phyloP scores from a whole-genome alignment of 2,113 vertebrate genomes.

The Poeciliopsis prolifica region DNA sequence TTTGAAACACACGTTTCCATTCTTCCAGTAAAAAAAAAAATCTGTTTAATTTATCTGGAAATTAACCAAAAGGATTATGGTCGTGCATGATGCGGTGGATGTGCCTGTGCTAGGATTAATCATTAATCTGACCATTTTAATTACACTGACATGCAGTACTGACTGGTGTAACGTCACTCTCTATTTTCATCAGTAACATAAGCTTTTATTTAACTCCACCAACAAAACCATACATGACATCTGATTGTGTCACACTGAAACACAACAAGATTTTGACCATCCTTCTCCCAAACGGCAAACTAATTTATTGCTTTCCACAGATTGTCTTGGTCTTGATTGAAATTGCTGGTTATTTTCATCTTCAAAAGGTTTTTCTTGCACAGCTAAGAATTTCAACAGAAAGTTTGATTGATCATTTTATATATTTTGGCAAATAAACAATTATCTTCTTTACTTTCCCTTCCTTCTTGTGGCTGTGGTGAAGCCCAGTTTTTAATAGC shows the following conservation, averaged over 20 bases:
- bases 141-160: neutral
- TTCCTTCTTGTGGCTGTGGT: too few species aligned
- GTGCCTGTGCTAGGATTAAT: neutral
- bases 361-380: too few species aligned
- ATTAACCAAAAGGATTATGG: neutral
- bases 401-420: too few species aligned
- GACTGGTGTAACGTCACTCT: neutral
- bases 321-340: neutral
- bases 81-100: neutral
- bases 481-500: too few species aligned
- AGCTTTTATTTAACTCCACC: neutral
- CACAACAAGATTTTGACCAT: neutral
- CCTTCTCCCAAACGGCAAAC: neutral
- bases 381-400: too few species aligned
- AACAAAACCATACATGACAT: neutral
- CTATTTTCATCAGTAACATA: too few species aligned
- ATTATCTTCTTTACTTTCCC: too few species aligned
- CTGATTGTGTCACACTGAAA: neutral
- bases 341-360: neutral
- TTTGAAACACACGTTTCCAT: too few species aligned
- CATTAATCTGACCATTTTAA: neutral
- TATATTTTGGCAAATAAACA: too few species aligned
- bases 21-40: neutral
- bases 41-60: neutral
- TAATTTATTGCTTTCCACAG: neutral